Conservation (phyloP, 1,140 invertebrate species). For the Platorchestia sp. region DNA sequence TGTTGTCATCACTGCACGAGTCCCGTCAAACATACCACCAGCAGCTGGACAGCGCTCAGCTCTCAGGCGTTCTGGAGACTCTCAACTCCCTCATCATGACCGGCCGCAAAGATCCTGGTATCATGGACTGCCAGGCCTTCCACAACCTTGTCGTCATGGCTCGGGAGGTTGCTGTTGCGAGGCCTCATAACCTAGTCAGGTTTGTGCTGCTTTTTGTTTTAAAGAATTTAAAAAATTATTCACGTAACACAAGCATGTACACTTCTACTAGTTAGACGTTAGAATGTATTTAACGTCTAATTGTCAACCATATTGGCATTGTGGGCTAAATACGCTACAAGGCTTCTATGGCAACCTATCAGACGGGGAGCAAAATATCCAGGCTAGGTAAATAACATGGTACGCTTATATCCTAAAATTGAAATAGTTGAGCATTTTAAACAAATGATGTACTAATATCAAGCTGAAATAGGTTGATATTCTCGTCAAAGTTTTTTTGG, state of each 20-base stretch:
- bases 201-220: conserved; percentile 73
- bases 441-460: no score
- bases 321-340: no score
- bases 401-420: no score
- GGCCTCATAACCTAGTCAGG: conserved; percentile 86
- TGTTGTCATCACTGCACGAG: conserved; percentile 85
- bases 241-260: neutral
- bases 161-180: conserved; percentile 85
- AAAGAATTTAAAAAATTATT: neutral
- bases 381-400: no score
- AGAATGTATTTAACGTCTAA: no score
- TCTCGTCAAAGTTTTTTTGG: no score
- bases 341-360: no score
- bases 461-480: no score
- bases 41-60: conserved; percentile 77
- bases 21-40: conserved; percentile 83
- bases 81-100: conserved; percentile 76
- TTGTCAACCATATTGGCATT: no score
- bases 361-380: no score
- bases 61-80: conserved; percentile 77
- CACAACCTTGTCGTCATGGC: conserved; percentile 88
- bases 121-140: conserved; percentile 92
- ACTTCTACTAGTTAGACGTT: no score
- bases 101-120: conserved; percentile 71
- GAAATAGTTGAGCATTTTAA: no score